Evolutionary conservation across 2,797 vertebrate species (phyloP).

Genomic region (Oreonectes daqikongensis): DNA sequence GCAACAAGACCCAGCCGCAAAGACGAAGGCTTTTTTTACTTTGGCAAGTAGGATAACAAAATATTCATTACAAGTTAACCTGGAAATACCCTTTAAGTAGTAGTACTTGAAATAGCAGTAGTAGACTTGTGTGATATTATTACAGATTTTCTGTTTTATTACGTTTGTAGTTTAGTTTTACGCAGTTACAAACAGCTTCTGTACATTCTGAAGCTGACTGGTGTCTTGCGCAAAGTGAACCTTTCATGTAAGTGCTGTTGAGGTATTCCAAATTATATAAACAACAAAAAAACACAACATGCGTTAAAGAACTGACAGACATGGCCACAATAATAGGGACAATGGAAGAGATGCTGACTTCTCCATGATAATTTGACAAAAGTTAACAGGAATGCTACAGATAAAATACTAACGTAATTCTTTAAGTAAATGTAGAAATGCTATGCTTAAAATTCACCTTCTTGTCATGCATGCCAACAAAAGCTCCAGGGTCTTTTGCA

Average conservation of each 20-base stretch:
- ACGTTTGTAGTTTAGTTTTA: slow-evolving; percentile 57
- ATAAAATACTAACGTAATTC: slow-evolving; percentile 15
- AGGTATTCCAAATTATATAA: slow-evolving; percentile 85
- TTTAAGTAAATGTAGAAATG: slow-evolving; percentile 38
- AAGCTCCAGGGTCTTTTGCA: slow-evolving; percentile 4
- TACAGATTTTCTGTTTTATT: slow-evolving; percentile 70
- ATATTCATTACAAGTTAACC: slow-evolving; percentile 82
- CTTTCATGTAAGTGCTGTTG: slow-evolving; percentile 92
- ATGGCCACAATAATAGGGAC: slow-evolving; percentile 31
- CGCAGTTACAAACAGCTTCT: slow-evolving; percentile 60
- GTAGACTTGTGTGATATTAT: slow-evolving; percentile 75
- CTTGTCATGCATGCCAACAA: slow-evolving; percentile 8
- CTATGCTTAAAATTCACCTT: slow-evolving; percentile 20
- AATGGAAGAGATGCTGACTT: slow-evolving; percentile 3
- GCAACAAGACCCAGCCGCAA: slow-evolving; percentile 77
- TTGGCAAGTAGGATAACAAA: slow-evolving; percentile 91
- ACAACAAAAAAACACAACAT: slow-evolving; percentile 42
- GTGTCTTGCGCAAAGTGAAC: slow-evolving; percentile 86
- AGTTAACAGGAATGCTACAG: slow-evolving; percentile 21
- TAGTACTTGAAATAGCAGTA: slow-evolving; percentile 88
- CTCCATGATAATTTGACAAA: slow-evolving; percentile 49
- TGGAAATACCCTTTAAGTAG: slow-evolving; percentile 84
- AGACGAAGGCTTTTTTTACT: slow-evolving; percentile 86
- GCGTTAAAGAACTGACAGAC: not conserved
- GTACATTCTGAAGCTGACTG: slow-evolving; percentile 90